Conservation (phyloP, 2,113 vertebrate species). For the Sander lucioperca region DNA sequence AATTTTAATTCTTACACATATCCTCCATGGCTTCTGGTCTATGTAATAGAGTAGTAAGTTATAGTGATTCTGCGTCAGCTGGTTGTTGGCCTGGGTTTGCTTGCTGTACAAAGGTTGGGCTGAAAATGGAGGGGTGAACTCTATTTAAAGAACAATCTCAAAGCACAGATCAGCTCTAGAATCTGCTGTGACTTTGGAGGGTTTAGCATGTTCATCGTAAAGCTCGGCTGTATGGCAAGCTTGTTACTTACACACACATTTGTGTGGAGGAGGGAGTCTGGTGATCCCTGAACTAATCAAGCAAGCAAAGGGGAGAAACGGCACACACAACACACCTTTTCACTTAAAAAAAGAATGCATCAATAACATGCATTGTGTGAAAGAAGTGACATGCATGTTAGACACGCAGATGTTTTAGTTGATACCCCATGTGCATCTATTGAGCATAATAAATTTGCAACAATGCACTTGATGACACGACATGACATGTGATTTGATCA, state of each 20-base stretch:
- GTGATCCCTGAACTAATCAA: constrained; percentile 27
- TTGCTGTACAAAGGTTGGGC: not conserved
- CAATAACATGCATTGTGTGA: constrained; percentile 9
- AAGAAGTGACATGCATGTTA: not conserved
- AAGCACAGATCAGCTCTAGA: constrained; percentile 23
- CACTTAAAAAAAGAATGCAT: not conserved
- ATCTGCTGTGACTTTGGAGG: constrained; percentile 28
- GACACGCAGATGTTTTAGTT: constrained; percentile 23
- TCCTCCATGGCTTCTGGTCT: not conserved
- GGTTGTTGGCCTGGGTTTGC: constrained; percentile 23
- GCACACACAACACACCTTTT: not conserved
- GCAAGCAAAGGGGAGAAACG: not conserved
- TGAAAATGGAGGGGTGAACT: constrained; percentile 37
- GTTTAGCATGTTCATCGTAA: constrained; percentile 45
- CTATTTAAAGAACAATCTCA: constrained; percentile 55
- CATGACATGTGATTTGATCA: too few species aligned
- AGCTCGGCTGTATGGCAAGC: constrained; percentile 17
- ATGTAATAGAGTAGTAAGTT: not conserved
- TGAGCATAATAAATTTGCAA: not conserved
- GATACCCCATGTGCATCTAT: constrained; percentile 2
- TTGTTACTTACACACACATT: constrained; percentile 7
- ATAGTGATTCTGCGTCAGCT: constrained; percentile 3
- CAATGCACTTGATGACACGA: not conserved
- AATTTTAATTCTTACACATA: not conserved
- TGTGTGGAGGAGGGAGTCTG: constrained; percentile 36